Evolutionary conservation across 2,888 invertebrate species (phyloP).

Genomic region (Latheticus oryzae): DNA sequence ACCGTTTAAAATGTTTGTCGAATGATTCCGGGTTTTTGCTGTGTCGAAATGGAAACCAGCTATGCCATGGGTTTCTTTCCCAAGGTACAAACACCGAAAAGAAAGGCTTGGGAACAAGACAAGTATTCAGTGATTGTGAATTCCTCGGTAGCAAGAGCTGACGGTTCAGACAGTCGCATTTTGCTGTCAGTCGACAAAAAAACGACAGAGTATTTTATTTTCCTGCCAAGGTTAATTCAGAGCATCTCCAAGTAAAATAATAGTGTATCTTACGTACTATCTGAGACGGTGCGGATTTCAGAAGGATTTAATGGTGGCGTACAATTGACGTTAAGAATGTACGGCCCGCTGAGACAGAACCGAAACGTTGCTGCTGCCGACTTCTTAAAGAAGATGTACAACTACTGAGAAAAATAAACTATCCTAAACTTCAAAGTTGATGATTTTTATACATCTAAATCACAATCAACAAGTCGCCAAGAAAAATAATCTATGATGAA

Average conservation of each 20-base stretch:
- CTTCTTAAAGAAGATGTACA: constrained; percentile 47
- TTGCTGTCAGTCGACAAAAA: constrained; percentile 63
- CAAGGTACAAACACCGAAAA: constrained; percentile 47
- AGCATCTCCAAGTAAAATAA: constrained; percentile 64
- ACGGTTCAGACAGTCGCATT: constrained; percentile 64
- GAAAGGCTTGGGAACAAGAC: constrained; percentile 52
- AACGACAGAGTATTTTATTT: constrained; percentile 62
- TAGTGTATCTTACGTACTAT: constrained; percentile 63
- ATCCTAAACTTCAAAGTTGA: no score
- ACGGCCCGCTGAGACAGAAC: constrained; percentile 41
- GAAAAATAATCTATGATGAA: no score
- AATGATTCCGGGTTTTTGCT: constrained; percentile 51
- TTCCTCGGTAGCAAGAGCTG: constrained; percentile 60
- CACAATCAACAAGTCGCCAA: no score
- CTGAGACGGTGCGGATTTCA: constrained; percentile 54
- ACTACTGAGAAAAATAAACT: no score
- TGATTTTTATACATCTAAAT: no score
- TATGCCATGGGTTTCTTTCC: constrained; percentile 48
- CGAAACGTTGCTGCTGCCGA: constrained; percentile 35
- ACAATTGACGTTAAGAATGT: constrained; percentile 55
- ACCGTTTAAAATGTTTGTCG: constrained; percentile 52
- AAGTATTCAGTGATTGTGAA: constrained; percentile 62
- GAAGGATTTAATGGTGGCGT: constrained; percentile 63
- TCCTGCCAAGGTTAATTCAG: constrained; percentile 66
- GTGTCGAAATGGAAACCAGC: constrained; percentile 45